phyloP scores from a whole-genome alignment of 1,140 invertebrate genomes.

The Stegodyphus dumicola region DNA sequence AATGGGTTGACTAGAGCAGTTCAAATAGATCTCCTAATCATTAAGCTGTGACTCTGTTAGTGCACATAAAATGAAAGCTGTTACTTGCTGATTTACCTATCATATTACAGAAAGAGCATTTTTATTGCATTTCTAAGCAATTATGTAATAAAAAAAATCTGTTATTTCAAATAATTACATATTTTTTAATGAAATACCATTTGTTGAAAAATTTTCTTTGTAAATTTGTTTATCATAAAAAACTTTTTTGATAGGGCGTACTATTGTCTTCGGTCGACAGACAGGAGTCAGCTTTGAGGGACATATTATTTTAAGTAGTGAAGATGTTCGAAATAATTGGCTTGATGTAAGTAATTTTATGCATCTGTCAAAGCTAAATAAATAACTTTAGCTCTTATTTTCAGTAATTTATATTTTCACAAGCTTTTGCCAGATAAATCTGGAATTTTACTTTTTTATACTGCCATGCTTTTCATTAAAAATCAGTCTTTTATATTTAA shows the following conservation, averaged over 20 bases:
- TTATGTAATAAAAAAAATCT: too few species aligned
- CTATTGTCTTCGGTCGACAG: conserved; percentile 85
- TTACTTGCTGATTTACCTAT: not conserved
- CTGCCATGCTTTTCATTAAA: too few species aligned
- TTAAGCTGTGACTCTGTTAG: not conserved
- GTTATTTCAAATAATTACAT: not conserved
- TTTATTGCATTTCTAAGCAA: not conserved
- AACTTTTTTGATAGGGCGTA: conserved; percentile 72
- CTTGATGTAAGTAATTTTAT: conserved; percentile 76
- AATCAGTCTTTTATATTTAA: too few species aligned
- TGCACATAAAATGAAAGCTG: not conserved
- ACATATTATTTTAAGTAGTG: conserved; percentile 86
- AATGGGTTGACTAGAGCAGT: too few species aligned
- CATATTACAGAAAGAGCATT: conserved; percentile 10
- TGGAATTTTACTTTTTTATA: too few species aligned
- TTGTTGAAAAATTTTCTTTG: not conserved
- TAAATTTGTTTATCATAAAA: not conserved
- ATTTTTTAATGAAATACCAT: not conserved
- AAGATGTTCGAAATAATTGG: conserved; percentile 91
- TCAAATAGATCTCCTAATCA: too few species aligned
- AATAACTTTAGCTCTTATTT: too few species aligned
- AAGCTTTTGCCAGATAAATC: too few species aligned
- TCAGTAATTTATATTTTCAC: too few species aligned
- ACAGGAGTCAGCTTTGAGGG: conserved; percentile 90
- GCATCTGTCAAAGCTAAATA: not conserved